Base-by-base conservation (phyloP, 2,113 vertebrate genomes). In the Aythya baeri region DNA sequence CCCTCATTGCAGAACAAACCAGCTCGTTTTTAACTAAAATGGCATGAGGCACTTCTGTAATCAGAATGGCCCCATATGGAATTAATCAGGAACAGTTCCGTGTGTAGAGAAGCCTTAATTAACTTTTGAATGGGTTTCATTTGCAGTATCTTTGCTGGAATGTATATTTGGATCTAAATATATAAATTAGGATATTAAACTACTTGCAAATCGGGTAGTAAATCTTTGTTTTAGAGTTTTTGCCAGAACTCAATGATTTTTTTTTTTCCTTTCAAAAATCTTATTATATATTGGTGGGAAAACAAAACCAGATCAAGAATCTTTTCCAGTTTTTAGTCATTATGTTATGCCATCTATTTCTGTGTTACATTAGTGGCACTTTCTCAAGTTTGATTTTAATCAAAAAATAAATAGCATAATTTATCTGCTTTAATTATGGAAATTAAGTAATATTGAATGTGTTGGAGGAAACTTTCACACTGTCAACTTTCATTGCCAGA, bases 91-190 rank as follows among this genome's bases (percentile, higher is more conserved):
- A 92, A 90, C 65, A 90, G 79, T 88, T 90, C 76, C 68, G 81
- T 88, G n/a, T 83, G 52, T 78, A 94, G 79, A 93, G 88, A 90
- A 88, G 26, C 80, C 34, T 95, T 96, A 94, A 96, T 95, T 96
- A 96, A 86, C 79, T 96, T 96, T 67, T 67, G 79, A 95, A 55
- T 94, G 67, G 74, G 55, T 91, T 95, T 94, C 36, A 88, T 93
- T 94, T 92, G 44, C 76, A 74, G 17, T 81, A 70, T 88, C 76
- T 94, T 86, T 90, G 11, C 89, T 94, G 73, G 59, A 77, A 94
- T 88, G 18, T 93, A 38, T 91, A 70, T 87, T 85, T 95, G 63
- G 52, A 71, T 89, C 50, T 91, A 62, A 34, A 73, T 83, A 15
- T 89, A 87, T 87, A 81, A 71, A 74, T 43, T 20, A 77, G 73